phyloP scores from a whole-genome alignment of 2,113 vertebrate species.

The Conger conger region DNA sequence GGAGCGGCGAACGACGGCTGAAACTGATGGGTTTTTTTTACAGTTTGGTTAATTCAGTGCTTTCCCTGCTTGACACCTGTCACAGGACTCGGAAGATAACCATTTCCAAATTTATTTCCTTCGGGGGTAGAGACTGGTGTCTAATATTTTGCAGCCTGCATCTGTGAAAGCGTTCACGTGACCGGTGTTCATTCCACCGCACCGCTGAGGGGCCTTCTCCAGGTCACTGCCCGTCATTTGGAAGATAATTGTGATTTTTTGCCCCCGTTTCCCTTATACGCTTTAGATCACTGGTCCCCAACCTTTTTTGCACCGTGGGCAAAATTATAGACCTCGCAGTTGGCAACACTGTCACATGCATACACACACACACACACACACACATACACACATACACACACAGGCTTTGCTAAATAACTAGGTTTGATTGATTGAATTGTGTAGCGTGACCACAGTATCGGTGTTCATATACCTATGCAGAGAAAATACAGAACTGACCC shows the following conservation, averaged over 20 bases:
- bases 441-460: neutral
- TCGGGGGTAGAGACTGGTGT: conserved; percentile 18
- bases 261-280: conserved; percentile 5
- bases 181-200: neutral
- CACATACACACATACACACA: neutral
- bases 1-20: conserved; percentile 27
- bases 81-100: conserved; percentile 55
- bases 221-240: neutral
- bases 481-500: conserved; percentile 5
- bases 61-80: conserved; percentile 61
- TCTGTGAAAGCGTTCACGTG: conserved; percentile 13
- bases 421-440: neutral
- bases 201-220: neutral
- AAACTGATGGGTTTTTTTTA: neutral
- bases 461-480: neutral
- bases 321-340: neutral
- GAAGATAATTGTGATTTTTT: conserved; percentile 16
- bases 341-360: neutral
- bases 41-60: conserved; percentile 53
- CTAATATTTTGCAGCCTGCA: neutral
- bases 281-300: conserved; percentile 11
- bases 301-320: conserved; percentile 10
- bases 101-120: conserved; percentile 57
- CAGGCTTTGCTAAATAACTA: neutral
- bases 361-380: neutral